Evolutionary conservation across 2,113 vertebrate species (phyloP).

Genomic region (Carettochelys insculpta): DNA sequence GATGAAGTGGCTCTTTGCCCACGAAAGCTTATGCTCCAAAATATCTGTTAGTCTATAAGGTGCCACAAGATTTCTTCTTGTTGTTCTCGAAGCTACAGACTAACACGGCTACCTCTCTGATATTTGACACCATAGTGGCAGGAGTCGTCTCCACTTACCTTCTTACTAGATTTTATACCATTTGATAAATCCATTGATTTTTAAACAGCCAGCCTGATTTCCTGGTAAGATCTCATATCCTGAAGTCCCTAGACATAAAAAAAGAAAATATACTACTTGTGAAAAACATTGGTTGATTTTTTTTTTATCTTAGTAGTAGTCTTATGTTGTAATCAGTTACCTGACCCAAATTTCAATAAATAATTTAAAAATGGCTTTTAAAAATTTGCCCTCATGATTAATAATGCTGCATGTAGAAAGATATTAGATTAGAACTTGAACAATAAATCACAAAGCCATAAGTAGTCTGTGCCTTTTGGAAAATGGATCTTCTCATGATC

Average conservation of each 20-base stretch:
- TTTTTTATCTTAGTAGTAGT: neutral
- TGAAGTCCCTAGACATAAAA: neutral
- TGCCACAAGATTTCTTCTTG: too few relatives aligned
- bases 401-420: neutral
- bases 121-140: neutral
- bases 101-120: too few relatives aligned
- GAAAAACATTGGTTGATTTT: neutral
- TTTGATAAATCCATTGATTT: neutral
- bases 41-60: too few relatives aligned
- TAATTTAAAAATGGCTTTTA: neutral
- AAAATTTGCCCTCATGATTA: neutral
- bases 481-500: neutral
- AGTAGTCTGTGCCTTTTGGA: neutral
- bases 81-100: too few relatives aligned
- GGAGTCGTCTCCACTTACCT: neutral
- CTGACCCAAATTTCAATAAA: neutral
- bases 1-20: too few relatives aligned
- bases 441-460: slow-evolving; percentile 3
- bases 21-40: too few relatives aligned
- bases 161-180: neutral
- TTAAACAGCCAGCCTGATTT: neutral
- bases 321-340: neutral
- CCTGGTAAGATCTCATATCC: neutral
- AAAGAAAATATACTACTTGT: neutral
- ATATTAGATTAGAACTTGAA: neutral